These are phyloP conservation scores for Caenorhabditis macrosperma DNA, from an alignment of 2,888 invertebrate species.

Conservation along the genomic window DNA sequence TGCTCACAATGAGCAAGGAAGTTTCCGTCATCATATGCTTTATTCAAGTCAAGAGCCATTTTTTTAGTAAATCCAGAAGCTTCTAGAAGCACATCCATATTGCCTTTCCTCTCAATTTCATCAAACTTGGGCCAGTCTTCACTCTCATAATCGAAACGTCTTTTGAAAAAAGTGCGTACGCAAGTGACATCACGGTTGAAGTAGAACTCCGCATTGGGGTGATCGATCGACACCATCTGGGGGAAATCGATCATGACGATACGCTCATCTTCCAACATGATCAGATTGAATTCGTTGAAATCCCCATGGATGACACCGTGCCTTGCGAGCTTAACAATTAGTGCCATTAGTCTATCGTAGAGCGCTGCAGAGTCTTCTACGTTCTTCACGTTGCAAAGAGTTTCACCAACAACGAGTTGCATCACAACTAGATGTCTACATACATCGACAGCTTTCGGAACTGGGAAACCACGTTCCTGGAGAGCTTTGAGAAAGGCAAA, in stretches of 20 bases:
- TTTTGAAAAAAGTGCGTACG: constrained; percentile 85
- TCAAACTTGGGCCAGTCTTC: constrained; percentile 82
- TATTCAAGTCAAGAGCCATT: constrained; percentile 78
- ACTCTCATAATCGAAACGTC: constrained; percentile 92
- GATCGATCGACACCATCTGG: constrained; percentile 97
- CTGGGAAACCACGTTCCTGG: constrained; percentile 91
- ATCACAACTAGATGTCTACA: constrained; percentile 96
- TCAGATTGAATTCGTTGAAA: constrained; percentile 98
- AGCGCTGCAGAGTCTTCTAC: constrained; percentile 82
- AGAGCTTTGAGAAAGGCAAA: constrained; percentile 93
- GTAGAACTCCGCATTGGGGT: constrained; percentile 91
- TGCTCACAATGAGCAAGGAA: constrained; percentile 74
- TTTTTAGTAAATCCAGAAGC: constrained; percentile 92
- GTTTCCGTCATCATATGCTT: constrained; percentile 77
- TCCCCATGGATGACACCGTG: constrained; percentile 98
- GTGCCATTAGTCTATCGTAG: constrained; percentile 92
- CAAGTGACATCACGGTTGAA: constrained; percentile 96
- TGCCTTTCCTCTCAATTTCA: constrained; percentile 84
- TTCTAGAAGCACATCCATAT: constrained; percentile 90
- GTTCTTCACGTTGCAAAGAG: constrained; percentile 80
- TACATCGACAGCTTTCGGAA: constrained; percentile 94
- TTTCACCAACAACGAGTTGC: constrained; percentile 87
- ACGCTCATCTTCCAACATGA: constrained; percentile 85
- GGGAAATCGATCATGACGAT: constrained; percentile 96
- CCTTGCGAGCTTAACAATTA: constrained; percentile 92